Evolutionary conservation across 2,888 invertebrate genomes (phyloP).

Genomic region (Argyresthia albistria): DNA sequence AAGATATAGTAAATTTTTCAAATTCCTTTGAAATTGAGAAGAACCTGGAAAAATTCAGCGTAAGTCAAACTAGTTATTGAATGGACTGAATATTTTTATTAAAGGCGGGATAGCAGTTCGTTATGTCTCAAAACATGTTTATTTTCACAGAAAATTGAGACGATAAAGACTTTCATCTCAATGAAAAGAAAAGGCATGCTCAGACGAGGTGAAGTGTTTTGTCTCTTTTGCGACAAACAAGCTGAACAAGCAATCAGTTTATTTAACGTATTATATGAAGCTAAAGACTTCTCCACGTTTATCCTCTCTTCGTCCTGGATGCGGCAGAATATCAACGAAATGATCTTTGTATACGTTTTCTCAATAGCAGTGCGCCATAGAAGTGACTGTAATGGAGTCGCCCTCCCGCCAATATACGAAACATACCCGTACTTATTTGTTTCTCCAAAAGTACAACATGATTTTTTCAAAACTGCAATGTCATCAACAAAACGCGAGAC

Average conservation of each 20-base stretch:
- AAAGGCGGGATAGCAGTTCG: background rate
- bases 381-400: conserved; percentile 20
- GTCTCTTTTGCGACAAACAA: conserved; percentile 54
- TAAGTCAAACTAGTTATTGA: background rate
- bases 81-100: background rate
- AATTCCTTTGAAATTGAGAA: conserved; percentile 2
- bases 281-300: conserved; percentile 68
- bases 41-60: conserved; percentile 2
- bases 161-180: conserved; percentile 49
- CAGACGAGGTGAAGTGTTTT: conserved; percentile 59
- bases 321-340: conserved; percentile 41
- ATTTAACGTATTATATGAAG: conserved; percentile 61
- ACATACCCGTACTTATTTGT: conserved; percentile 66
- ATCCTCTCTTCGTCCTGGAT: conserved; percentile 66
- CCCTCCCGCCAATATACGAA: conserved; percentile 38
- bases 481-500: background rate
- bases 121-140: too few species aligned
- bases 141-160: conserved; percentile 30
- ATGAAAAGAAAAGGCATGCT: conserved; percentile 48
- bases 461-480: background rate
- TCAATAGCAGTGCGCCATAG: conserved; percentile 28
- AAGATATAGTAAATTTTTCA: background rate
- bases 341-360: conserved; percentile 33
- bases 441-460: conserved; percentile 25
- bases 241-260: conserved; percentile 61